Evolutionary conservation across 2,113 vertebrate genomes (phyloP), one percentile per base, ranked within the genome.

Genomic region (Alouatta palliata): DNA sequence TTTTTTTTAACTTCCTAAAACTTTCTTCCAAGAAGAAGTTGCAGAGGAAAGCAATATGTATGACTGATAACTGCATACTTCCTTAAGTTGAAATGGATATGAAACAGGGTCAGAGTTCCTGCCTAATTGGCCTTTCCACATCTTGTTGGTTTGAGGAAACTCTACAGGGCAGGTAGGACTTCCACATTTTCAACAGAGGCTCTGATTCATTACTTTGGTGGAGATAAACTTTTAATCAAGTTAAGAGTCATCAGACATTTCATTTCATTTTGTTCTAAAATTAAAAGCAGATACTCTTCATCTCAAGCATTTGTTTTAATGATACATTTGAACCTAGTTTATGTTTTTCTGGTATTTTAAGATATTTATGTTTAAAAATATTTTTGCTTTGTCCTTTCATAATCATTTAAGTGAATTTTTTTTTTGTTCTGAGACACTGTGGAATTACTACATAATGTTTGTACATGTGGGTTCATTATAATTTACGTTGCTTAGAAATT

Each of bases 241-340:
- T 30, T 30, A 58, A 52, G 45, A 79, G 14, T 49, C 17, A 17
- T 20, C 66, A n/a, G 71, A 87, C 43, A 92, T 12, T 86, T 73
- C 66, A 45, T 47, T 96, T 93, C 35, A 66, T 16, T 95, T 83
- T 88, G 19, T 66, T 43, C 75, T 77, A 82, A 84, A 70, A 91
- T 71, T 87, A 54, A 87, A 88, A 88, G 11, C 58, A 71, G 32
- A 83, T 16, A 49, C 90, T 77, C 23, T 76, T 75, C 87, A 49
- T 70, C 21, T 47, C 45, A 79, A 25, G 47, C 10, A 71, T 43
- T 54, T 88, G 37, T 76, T 91, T 93, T 88, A 23, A 76, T 47
- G n/a, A 32, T 30, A 68, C 23, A 81, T 27, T 32, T 80, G 23
- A 64, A 66, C 6, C 1, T 47, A 32, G 2, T 81, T 43, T 43